Base-by-base conservation (phyloP, 2,113 vertebrate genomes). In the Montifringilla adamsi region DNA sequence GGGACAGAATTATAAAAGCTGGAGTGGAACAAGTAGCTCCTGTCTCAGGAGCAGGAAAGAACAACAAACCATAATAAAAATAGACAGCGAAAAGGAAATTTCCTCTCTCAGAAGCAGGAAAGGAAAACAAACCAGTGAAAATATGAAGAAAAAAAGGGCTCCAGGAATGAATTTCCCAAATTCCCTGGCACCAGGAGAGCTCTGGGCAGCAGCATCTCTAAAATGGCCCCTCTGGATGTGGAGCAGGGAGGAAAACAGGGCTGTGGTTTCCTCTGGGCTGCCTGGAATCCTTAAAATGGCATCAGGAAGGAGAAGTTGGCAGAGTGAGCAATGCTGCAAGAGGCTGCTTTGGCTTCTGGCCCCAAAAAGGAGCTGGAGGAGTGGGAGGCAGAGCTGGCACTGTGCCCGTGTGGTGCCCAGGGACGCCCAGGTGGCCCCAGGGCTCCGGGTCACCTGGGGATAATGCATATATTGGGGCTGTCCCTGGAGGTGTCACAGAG, bases 231-330 rank as follows among this genome's bases (percentile, higher is more conserved):
- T 52, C 64, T 62, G 82, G 87, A 16, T 41, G 27, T 6, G 19
- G 56, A 31, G 75, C 6, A 27, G 13, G 24, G 50, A 59, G 47
- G 37, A 47, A 6, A 52, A 30, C 10, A 6, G 46, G 58, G 64
- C 13, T 72, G 76, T 81, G 89, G 87, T 50, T 93, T 91, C 89
- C 67, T 84, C 44, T 23, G 2, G 11, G 66, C 5, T 0, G 4
- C 11, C 7, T 78, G 92, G 77, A 22, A 69, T 87, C 87, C 85
- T 67, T 15, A 59, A 75, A 52, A 52, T 72, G 78, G 79, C 79
- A 95, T 58, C 55, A 95, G 87, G 91, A 97, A 95, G 89, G 89
- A 89, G 93, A 87, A 97, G 91, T 62, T 92, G 87, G 78, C 85
- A 83, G 70, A 41, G 28, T 12, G 74, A 52, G 85, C 28, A 2